Evolutionary conservation across 2,797 vertebrate species (phyloP).

Genomic region (Lutra lutra): DNA sequence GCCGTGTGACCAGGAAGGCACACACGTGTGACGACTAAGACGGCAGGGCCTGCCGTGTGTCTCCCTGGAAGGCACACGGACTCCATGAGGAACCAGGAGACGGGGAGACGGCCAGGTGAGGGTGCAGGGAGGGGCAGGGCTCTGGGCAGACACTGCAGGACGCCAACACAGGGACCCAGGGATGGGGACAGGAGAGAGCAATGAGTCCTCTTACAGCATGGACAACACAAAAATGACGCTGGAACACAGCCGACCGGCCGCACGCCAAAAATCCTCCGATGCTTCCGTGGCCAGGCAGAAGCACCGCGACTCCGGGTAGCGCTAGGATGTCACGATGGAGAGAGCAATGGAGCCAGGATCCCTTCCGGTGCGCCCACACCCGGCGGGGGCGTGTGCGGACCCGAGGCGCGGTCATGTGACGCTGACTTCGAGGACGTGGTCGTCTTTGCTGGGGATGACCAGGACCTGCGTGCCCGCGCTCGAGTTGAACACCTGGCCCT

Average conservation of each 20-base stretch:
- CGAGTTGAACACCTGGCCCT: slow-evolving; percentile 95
- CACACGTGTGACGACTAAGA: background rate
- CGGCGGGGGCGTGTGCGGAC: slow-evolving; percentile 59
- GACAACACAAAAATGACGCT: slow-evolving; percentile 78
- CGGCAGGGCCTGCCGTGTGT: slow-evolving; percentile 18
- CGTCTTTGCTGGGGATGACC: slow-evolving; percentile 94
- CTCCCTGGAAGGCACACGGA: slow-evolving; percentile 35
- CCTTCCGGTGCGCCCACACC: slow-evolving; percentile 80
- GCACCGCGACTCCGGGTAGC: slow-evolving; percentile 72
- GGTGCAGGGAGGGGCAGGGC: slow-evolving; percentile 17
- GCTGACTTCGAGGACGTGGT: slow-evolving; percentile 97
- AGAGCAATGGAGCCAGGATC: slow-evolving; percentile 75
- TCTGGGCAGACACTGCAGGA: background rate
- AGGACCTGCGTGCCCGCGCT: slow-evolving; percentile 92
- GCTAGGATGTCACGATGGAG: slow-evolving; percentile 73
- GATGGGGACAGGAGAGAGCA: slow-evolving; percentile 56
- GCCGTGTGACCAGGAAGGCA: slow-evolving; percentile 70
- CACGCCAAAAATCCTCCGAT: slow-evolving; percentile 75
- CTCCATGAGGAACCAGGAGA: background rate
- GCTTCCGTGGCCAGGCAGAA: slow-evolving; percentile 77
- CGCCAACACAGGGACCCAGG: background rate
- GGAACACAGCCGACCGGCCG: slow-evolving; percentile 82
- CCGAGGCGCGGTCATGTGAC: slow-evolving; percentile 91
- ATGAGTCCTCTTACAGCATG: slow-evolving; percentile 58
- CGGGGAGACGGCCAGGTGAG: background rate